phyloP scores from a whole-genome alignment of 2,113 vertebrate species.

The Oryzias melastigma region DNA sequence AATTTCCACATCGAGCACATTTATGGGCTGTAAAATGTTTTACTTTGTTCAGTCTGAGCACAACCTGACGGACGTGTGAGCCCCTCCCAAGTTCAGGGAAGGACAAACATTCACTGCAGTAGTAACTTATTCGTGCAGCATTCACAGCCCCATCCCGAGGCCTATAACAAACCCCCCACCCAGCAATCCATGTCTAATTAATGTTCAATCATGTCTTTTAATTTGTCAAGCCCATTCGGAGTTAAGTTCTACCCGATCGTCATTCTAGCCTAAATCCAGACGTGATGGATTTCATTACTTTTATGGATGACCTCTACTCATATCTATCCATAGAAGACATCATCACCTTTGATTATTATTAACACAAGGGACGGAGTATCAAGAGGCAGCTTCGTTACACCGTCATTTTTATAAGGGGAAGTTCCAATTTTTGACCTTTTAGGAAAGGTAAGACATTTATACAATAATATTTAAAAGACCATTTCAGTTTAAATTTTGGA shows the following conservation, averaged over 20 bases:
- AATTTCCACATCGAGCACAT: constrained; percentile 12
- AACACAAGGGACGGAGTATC: constrained; percentile 38
- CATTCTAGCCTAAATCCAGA: too few relatives aligned
- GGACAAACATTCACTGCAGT: constrained; percentile 20
- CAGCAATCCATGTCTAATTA: constrained; percentile 32
- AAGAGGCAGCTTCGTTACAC: constrained; percentile 24
- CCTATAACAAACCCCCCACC: constrained; percentile 33
- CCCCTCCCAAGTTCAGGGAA: constrained; percentile 28
- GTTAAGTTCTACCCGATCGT: neutral
- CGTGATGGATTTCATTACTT: too few relatives aligned
- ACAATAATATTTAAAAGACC: constrained; percentile 24
- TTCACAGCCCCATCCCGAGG: constrained; percentile 16
- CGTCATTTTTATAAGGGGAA: constrained; percentile 11
- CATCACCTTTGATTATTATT: constrained; percentile 18
- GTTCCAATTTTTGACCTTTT: constrained; percentile 23
- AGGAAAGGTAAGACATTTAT: constrained; percentile 11
- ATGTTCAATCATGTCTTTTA: constrained; percentile 38
- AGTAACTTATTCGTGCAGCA: constrained; percentile 41
- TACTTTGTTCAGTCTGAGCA: constrained; percentile 6
- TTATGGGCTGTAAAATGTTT: neutral
- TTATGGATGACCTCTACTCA: neutral
- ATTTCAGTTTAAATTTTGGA: constrained; percentile 42
- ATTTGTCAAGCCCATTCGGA: constrained; percentile 39
- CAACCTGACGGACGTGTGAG: constrained; percentile 25
- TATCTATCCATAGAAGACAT: constrained; percentile 17